These are phyloP conservation scores for Ochotona curzoniae DNA, from an alignment of 2,113 vertebrate species.

Conservation along the genomic window DNA sequence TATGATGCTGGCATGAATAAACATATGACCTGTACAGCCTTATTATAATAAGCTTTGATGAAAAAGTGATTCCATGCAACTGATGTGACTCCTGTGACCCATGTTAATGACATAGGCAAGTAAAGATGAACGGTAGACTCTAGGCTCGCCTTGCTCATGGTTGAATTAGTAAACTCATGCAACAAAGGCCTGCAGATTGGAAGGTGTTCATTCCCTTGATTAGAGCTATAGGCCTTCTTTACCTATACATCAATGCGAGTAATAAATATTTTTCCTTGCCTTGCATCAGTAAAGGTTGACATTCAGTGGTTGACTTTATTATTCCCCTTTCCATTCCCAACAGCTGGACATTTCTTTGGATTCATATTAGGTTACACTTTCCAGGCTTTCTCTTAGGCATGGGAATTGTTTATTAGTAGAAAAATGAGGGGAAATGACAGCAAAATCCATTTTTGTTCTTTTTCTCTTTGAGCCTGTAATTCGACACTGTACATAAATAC, in stretches of 20 bases:
- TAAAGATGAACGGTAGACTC: conserved; percentile 16
- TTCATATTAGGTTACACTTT: conserved; percentile 17
- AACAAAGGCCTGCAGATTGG: neutral
- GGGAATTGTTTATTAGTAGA: neutral
- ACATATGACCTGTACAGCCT: neutral
- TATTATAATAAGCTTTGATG: neutral
- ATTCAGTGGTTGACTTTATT: conserved; percentile 18
- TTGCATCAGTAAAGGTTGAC: neutral
- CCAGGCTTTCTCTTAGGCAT: neutral
- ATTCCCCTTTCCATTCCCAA: conserved; percentile 17
- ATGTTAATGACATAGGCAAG: neutral
- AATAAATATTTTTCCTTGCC: conserved; percentile 44
- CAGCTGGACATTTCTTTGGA: neutral
- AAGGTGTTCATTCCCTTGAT: conserved; percentile 1
- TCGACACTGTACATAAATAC: conserved; percentile 19
- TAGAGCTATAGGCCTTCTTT: neutral
- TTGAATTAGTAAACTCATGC: neutral
- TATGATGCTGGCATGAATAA: conserved; percentile 20
- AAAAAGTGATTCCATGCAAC: conserved; percentile 40
- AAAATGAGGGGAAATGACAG: conserved; percentile 14
- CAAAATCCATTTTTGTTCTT: conserved; percentile 16
- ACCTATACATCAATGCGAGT: neutral
- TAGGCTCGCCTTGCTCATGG: neutral
- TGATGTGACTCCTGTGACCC: neutral
- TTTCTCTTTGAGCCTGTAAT: conserved; percentile 34